Conservation (phyloP, 2,797 vertebrate species). For the Alosa sapidissima region DNA sequence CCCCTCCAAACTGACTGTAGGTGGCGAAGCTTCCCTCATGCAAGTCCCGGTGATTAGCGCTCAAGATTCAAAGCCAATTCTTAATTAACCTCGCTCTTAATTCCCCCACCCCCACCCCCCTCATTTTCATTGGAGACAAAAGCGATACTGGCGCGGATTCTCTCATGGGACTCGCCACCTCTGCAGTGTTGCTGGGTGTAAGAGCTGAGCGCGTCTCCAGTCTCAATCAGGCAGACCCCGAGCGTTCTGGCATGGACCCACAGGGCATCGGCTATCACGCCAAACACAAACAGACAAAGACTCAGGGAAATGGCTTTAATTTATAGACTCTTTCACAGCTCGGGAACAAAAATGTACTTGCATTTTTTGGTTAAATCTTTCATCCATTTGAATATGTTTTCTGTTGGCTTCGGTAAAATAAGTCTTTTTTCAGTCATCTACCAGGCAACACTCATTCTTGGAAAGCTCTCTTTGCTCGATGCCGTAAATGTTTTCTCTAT, state of each 20-base stretch:
- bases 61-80: conserved; percentile 70
- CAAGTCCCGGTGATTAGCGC: conserved; percentile 65
- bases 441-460: conserved; percentile 6
- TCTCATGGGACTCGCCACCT: conserved; percentile 53
- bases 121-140: conserved; percentile 68
- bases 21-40: conserved; percentile 52
- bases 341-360: not conserved
- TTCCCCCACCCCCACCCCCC: conserved; percentile 48
- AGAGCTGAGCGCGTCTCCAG: not conserved
- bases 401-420: not conserved
- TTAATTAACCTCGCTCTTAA: conserved; percentile 77
- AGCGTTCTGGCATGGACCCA: not conserved
- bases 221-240: not conserved
- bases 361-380: not conserved
- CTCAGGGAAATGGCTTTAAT: not conserved
- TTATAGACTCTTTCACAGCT: not conserved
- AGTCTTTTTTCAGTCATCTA: conserved; percentile 2
- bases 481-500: conserved; percentile 15
- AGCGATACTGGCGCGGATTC: conserved; percentile 46
- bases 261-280: not conserved
- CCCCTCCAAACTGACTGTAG: conserved; percentile 54
- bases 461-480: not conserved
- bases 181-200: not conserved
- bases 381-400: not conserved
- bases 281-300: not conserved